Percentiles rank a stretch among this genome's conserved stretches.
Conservation (phyloP, 2,888 invertebrate species). For the Deilephila porcellus region DNA sequence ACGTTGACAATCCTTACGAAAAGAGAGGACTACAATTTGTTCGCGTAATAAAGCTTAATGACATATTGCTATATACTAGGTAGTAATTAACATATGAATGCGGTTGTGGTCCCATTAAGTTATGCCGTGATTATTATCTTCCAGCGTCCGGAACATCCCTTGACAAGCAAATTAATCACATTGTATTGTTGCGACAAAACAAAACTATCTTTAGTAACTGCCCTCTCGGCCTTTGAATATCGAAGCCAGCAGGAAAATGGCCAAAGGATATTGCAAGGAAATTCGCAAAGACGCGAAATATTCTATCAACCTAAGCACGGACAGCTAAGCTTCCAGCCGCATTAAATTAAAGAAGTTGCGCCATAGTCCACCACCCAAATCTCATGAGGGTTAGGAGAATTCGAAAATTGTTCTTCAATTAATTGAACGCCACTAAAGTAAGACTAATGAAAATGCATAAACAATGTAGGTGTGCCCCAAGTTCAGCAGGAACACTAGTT, state of each 20-base stretch:
- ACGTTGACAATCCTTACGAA: too few species aligned
- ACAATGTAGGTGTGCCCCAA: neutral
- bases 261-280: neutral
- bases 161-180: slow-evolving; percentile 6
- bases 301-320: too few species aligned
- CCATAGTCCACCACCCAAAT: too few species aligned
- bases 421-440: neutral
- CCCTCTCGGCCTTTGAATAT: neutral
- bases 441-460: neutral
- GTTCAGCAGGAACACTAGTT: neutral
- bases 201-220: neutral
- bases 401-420: too few species aligned
- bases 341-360: too few species aligned
- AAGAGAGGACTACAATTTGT: too few species aligned
- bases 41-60: too few species aligned
- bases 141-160: neutral
- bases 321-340: too few species aligned
- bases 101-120: neutral
- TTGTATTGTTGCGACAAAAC: neutral
- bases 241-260: neutral
- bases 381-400: too few species aligned
- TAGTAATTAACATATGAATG: too few species aligned
- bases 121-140: neutral
- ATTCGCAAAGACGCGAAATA: neutral
- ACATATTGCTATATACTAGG: too few species aligned